phyloP scores from a whole-genome alignment of 2,888 invertebrate species.

The Poecilus cupreus region DNA sequence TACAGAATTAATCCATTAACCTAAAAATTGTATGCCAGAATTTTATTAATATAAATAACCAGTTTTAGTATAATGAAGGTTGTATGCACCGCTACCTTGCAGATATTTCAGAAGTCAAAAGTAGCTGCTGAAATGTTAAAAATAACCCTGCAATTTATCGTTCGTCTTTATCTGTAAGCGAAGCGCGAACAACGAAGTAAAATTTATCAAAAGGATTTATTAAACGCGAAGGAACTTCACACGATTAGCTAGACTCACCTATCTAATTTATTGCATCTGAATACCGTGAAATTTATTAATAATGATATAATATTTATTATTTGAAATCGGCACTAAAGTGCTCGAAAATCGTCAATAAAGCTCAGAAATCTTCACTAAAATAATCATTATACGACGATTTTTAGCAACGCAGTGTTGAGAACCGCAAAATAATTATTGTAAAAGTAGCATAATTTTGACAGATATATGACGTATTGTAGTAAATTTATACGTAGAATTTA shows the following conservation, averaged over 20 bases:
- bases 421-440: too few species aligned
- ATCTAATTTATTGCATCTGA: not conserved
- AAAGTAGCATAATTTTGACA: too few species aligned
- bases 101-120: not conserved
- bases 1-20: too few species aligned
- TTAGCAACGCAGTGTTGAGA: too few species aligned
- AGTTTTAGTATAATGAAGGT: not conserved
- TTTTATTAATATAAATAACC: not conserved
- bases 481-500: too few species aligned
- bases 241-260: not conserved
- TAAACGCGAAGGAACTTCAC: not conserved
- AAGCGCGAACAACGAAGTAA: not conserved
- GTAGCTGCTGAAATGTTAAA: not conserved
- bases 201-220: not conserved
- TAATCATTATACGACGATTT: too few species aligned
- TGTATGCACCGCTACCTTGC: not conserved
- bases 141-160: conserved; percentile 21
- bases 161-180: not conserved
- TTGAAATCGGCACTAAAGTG: too few species aligned
- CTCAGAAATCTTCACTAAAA: too few species aligned
- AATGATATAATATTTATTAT: not conserved
- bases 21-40: too few species aligned
- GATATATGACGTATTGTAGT: too few species aligned
- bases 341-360: too few species aligned
- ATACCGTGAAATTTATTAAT: not conserved